Evolutionary conservation across 2,797 vertebrate species (phyloP).

Genomic region (Basileuterus tristriatus): DNA sequence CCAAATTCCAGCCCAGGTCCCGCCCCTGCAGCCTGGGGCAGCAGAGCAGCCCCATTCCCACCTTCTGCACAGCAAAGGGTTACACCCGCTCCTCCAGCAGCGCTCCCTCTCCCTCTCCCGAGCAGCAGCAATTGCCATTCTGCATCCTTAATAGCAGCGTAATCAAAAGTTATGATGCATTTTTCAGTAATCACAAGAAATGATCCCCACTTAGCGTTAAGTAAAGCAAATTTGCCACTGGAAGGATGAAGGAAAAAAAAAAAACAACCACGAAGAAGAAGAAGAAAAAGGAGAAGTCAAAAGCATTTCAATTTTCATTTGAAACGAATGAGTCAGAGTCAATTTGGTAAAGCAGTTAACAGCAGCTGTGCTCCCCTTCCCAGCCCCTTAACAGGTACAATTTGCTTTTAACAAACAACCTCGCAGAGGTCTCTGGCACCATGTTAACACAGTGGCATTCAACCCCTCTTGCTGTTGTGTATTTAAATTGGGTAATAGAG

Average conservation of each 20-base stretch:
- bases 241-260: slow-evolving; percentile 16
- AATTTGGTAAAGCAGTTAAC: slow-evolving; percentile 75
- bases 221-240: slow-evolving; percentile 73
- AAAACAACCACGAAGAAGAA: background rate
- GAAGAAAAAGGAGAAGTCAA: slow-evolving; percentile 58
- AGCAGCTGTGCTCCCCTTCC: slow-evolving; percentile 60
- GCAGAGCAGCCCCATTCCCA: background rate
- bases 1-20: background rate
- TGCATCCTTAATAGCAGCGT: slow-evolving; percentile 73
- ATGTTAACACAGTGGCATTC: slow-evolving; percentile 68
- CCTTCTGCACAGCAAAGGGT: slow-evolving; percentile 42
- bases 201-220: slow-evolving; percentile 78
- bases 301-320: slow-evolving; percentile 77
- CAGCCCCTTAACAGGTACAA: slow-evolving; percentile 73
- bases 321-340: slow-evolving; percentile 75
- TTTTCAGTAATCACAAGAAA: slow-evolving; percentile 81
- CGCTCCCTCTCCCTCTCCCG: background rate
- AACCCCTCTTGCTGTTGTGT: slow-evolving; percentile 59
- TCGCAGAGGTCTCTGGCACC: slow-evolving; percentile 66
- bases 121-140: slow-evolving; percentile 62
- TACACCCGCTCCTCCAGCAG: slow-evolving; percentile 47
- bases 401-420: slow-evolving; percentile 78
- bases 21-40: background rate
- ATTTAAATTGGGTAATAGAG: slow-evolving; percentile 72
- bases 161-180: slow-evolving; percentile 80